phyloP scores from a whole-genome alignment of 1,140 invertebrate species.

The Chelonus insularis region DNA sequence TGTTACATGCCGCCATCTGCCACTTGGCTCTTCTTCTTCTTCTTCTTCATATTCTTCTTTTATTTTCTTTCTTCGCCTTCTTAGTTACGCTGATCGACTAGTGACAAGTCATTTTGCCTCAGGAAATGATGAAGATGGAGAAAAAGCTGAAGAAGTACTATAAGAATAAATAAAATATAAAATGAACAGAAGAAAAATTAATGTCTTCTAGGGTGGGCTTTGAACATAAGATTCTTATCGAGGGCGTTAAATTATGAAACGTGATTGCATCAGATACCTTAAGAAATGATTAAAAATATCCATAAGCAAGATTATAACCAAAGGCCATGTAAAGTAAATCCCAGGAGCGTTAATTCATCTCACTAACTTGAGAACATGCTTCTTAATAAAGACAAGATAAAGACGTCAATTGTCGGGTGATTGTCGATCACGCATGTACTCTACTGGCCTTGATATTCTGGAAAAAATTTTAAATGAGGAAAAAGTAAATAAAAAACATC shows the following conservation, averaged over 20 bases:
- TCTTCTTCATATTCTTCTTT: background rate
- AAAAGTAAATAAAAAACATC: background rate
- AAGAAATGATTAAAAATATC: slow-evolving; percentile 2
- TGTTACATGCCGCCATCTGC: background rate
- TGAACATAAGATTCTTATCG: slow-evolving; percentile 13
- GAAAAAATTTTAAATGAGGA: background rate
- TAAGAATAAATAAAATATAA: background rate
- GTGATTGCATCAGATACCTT: slow-evolving; percentile 1
- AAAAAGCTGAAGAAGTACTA: background rate
- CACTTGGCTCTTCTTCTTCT: background rate
- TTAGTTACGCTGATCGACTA: background rate
- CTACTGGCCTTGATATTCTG: background rate
- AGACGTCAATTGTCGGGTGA: slow-evolving; percentile 28
- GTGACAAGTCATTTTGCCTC: slow-evolving; percentile 6
- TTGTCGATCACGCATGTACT: slow-evolving; percentile 19
- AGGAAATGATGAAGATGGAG: background rate
- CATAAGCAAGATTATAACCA: background rate
- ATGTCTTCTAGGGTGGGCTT: slow-evolving; percentile 9
- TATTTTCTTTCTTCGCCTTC: background rate
- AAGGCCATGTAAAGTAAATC: slow-evolving; percentile 15
- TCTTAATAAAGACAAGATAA: slow-evolving; percentile 24
- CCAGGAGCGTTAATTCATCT: slow-evolving; percentile 22
- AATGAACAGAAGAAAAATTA: background rate
- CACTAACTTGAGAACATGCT: slow-evolving; percentile 15
- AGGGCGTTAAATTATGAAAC: slow-evolving; percentile 27